Evolutionary conservation across 1,140 invertebrate genomes (phyloP), one percentile per base, ranked within the genome.

Genomic region (Sycobia sp.): DNA sequence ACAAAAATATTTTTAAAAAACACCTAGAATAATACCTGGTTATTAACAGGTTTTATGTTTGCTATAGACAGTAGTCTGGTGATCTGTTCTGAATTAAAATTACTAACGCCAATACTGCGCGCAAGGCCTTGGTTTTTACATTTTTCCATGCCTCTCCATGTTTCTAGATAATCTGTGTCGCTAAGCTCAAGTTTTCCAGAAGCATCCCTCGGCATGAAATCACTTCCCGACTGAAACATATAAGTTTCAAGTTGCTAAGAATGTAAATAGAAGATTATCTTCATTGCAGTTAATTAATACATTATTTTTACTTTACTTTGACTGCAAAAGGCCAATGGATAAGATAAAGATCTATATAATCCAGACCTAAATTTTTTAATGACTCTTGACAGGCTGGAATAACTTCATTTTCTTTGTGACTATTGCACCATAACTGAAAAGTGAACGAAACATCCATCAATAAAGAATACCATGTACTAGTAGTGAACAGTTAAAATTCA

Each of bases 21-120:
- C n/a, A n/a, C n/a, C n/a, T n/a, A n/a, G n/a, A n/a, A n/a, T n/a
- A n/a, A n/a, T n/a, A 93, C 86, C 84, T 96, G 93, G 73, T 92
- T 89, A 3, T 85, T 86, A 43, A 87, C 88, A 16, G 94, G 94
- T 76, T 89, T 89, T 23, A 95, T 84, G 20, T 78, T 86, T 11
- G 84, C 84, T 51, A 79, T 83, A 27, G 87, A 78, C 0, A 93
- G 55, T 34, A 97, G 53, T 57, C 88, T 82, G 10, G 87, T 76
- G 32, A 96, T 81, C 75, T 97, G 95, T 65, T 89, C 78, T 32
- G 85, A 86, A 75, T 93, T 95, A 71, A 96, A 97, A 73, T 96
- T 97, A 7, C 93, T 95, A 0, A 96, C 74, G 4, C 94, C 95
- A 67, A 97, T 95, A n/a, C 88, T 88, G 70, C 86, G 89, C 0